These are phyloP conservation scores for Ptiloglossa arizonensis DNA, from an alignment of 1,140 invertebrate genomes.

Conservation along the genomic window DNA sequence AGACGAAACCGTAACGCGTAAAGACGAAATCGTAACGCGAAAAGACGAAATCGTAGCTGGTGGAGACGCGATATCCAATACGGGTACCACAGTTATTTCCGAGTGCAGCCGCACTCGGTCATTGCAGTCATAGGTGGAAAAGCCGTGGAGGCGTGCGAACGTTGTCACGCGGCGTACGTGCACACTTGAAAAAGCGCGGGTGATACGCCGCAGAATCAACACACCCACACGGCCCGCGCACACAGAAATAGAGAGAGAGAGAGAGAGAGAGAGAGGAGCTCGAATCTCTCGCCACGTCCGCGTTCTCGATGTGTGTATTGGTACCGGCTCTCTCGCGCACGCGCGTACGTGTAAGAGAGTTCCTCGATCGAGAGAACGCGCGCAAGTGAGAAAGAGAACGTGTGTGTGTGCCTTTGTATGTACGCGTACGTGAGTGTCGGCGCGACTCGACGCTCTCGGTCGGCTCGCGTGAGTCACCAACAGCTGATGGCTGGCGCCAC, in stretches of 20 bases:
- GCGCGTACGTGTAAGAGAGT: conserved; percentile 9
- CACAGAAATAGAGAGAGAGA: background rate
- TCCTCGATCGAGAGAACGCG: background rate
- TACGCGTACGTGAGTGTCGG: conserved; percentile 20
- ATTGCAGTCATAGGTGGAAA: conserved; percentile 19
- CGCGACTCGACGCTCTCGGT: conserved; percentile 44
- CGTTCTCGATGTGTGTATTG: conserved; percentile 16
- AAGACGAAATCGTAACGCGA: no score
- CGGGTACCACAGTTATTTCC: conserved; percentile 11
- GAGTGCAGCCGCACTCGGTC: conserved; percentile 3
- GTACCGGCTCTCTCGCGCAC: conserved; percentile 2
- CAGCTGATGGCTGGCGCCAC: conserved; percentile 80
- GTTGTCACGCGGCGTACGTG: conserved; percentile 8
- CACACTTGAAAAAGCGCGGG: conserved; percentile 1
- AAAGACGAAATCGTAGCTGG: no score
- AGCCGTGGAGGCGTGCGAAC: conserved; percentile 25
- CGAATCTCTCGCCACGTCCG: conserved; percentile 23
- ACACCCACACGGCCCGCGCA: background rate
- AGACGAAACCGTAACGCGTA: no score
- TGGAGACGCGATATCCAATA: no score
- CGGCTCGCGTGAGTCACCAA: conserved; percentile 76
- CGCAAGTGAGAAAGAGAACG: conserved; percentile 17
- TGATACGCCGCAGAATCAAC: conserved; percentile 20
- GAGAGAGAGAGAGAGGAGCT: background rate
- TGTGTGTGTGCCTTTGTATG: conserved; percentile 19